Evolutionary conservation across 2,888 invertebrate genomes (phyloP), one percentile per base, ranked within the genome.

Genomic region (Scrobipalpa costella): DNA sequence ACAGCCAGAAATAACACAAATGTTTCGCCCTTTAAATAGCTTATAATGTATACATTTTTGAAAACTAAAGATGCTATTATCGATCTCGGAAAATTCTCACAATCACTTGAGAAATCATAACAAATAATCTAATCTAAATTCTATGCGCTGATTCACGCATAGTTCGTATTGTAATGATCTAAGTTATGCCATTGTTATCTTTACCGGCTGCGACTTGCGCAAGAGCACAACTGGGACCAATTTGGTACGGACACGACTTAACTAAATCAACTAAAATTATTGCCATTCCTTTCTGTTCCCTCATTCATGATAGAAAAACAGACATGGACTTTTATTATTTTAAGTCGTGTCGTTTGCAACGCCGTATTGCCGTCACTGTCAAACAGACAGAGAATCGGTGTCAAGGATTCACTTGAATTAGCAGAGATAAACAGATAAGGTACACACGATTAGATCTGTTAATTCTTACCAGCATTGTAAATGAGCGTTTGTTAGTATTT

Each of bases 401-500:
- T 85, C 90, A 90, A 88, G 88, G 90, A 78, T 79, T 71, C 63
- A 70, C 64, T 73, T 71, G 69, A 78, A 78, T 78, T 77, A 74
- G 74, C 72, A 63, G 61, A 72, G 71, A 77, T 77, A 80, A 81
- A 77, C 75, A 80, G 80, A 81, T 81, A 81, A 75, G 69, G 72
- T 69, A 69, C 69, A 69, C 66, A 59, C 64, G 65, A 71, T 69
- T 68, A 52, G 27, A 55, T 61, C 57, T 36, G 44, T 34, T 55
- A 67, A 69, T 65, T 66, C 63, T 67, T 49, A 58, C 49, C 52
- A 21, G 19, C 34, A 55, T 34, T 15, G 34, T 55, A 34, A 55
- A 55, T 34, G 7, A 55, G 27, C 19, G 55, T 34, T 55, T 33
- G 55, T 34, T n/a, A n/a, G n/a, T n/a, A n/a, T n/a, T 55, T 55